phyloP scores from a whole-genome alignment of 2,888 invertebrate species.

The Ernsta delagoae region DNA sequence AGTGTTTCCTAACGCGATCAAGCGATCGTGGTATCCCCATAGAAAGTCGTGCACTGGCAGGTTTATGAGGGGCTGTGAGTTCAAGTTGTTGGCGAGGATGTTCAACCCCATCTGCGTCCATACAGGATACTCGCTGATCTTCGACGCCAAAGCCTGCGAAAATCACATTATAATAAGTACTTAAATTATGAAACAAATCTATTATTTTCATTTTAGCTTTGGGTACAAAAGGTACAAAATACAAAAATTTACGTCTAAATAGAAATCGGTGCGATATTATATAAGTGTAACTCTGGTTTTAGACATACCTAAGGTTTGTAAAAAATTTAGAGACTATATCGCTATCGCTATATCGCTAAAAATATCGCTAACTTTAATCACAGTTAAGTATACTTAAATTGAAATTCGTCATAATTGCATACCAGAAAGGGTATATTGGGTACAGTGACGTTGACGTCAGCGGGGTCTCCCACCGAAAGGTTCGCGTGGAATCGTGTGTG shows the following conservation, averaged over 20 bases:
- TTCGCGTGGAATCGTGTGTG: constrained; percentile 84
- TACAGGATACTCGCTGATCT: constrained; percentile 78
- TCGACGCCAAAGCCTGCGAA: constrained; percentile 84
- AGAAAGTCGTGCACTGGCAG: constrained; percentile 88
- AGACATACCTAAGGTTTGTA: no score
- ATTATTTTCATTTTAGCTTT: no score
- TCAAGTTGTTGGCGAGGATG: constrained; percentile 81
- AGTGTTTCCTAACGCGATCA: constrained; percentile 88
- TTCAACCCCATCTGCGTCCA: constrained; percentile 86
- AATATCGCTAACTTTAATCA: no score
- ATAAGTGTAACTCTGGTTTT: no score
- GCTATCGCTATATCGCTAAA: no score
- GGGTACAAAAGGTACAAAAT: no score
- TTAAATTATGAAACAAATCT: not conserved
- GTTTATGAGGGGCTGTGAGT: constrained; percentile 86
- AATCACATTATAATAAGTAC: not conserved
- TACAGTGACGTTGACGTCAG: constrained; percentile 83
- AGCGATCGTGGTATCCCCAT: constrained; percentile 92
- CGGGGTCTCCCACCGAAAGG: constrained; percentile 87
- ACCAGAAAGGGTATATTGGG: constrained; percentile 90
- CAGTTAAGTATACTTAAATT: no score
- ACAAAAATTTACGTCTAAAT: no score
- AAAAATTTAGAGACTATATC: no score
- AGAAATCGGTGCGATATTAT: no score
- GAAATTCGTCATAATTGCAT: no score